Evolutionary conservation across 2,888 invertebrate genomes (phyloP).

Genomic region (Hydroisotoma schaefferi): DNA sequence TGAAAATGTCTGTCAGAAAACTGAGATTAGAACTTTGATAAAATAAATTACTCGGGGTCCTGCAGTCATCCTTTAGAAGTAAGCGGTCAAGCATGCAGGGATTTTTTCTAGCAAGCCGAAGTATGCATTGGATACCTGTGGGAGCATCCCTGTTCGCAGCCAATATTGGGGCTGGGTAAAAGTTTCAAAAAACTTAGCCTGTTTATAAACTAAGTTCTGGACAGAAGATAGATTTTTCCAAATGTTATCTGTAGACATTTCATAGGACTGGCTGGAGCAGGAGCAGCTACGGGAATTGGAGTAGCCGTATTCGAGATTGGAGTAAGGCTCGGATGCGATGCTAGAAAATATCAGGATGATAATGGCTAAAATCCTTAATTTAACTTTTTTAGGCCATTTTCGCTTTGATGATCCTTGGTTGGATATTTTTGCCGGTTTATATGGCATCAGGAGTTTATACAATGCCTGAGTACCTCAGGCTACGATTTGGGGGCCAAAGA

Average conservation of each 20-base stretch:
- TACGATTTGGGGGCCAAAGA: constrained; percentile 56
- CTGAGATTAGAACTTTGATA: too few species aligned
- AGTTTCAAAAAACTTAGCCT: too few species aligned
- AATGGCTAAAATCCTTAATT: too few species aligned
- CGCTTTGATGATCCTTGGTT: constrained; percentile 55
- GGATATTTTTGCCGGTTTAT: constrained; percentile 59
- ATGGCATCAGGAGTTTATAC: constrained; percentile 53
- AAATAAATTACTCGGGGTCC: too few species aligned
- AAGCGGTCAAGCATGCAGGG: constrained; percentile 50
- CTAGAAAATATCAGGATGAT: too few species aligned
- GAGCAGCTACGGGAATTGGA: constrained; percentile 55
- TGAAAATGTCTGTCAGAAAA: too few species aligned
- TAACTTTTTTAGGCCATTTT: constrained; percentile 58
- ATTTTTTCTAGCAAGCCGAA: constrained; percentile 56
- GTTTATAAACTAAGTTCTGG: too few species aligned
- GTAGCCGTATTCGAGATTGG: constrained; percentile 57
- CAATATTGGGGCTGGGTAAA: constrained; percentile 57
- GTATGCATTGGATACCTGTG: constrained; percentile 57
- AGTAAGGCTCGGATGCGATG: too few species aligned
- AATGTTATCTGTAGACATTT: constrained; percentile 57
- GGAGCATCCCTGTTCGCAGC: constrained; percentile 56
- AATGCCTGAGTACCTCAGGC: constrained; percentile 58
- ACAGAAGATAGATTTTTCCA: too few species aligned
- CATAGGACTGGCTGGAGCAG: constrained; percentile 56
- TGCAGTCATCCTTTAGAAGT: constrained; percentile 49